Conservation (phyloP, 2,797 vertebrate species). For the Pogonophryne albipinna region DNA sequence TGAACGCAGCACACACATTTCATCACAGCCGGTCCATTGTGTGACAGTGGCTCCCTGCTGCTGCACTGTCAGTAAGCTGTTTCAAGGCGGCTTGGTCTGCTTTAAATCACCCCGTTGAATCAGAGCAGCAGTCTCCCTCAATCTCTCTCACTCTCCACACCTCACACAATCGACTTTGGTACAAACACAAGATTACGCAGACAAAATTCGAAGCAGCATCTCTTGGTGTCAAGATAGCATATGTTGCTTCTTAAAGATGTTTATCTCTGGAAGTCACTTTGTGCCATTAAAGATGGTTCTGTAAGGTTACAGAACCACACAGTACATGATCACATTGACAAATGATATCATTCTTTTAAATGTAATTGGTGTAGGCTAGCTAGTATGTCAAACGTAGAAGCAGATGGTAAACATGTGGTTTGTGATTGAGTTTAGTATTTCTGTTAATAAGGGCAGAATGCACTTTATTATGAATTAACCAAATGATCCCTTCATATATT, state of each 20-base stretch:
- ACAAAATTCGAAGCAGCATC: conserved; percentile 4
- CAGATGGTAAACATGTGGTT: not conserved
- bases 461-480: not conserved
- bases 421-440: not conserved
- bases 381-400: not conserved
- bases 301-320: not conserved
- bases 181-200: not conserved
- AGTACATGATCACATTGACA: conserved; percentile 1
- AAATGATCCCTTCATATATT: not conserved
- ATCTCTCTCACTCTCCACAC: conserved; percentile 12
- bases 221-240: not conserved
- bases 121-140: conserved; percentile 33
- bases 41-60: conserved; percentile 43
- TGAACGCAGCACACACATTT: conserved; percentile 37
- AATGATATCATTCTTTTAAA: no score
- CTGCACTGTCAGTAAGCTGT: conserved; percentile 66
- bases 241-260: conserved; percentile 12
- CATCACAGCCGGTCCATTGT: conserved; percentile 48
- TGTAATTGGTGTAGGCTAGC: no score
- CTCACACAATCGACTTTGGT: conserved; percentile 3
- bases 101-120: conserved; percentile 63
- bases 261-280: conserved; percentile 12
- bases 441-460: not conserved
- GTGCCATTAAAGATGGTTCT: conserved; percentile 5
- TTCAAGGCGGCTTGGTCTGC: conserved; percentile 35